Evolutionary conservation across 2,113 vertebrate genomes (phyloP).

Genomic region (Orcinus orca): DNA sequence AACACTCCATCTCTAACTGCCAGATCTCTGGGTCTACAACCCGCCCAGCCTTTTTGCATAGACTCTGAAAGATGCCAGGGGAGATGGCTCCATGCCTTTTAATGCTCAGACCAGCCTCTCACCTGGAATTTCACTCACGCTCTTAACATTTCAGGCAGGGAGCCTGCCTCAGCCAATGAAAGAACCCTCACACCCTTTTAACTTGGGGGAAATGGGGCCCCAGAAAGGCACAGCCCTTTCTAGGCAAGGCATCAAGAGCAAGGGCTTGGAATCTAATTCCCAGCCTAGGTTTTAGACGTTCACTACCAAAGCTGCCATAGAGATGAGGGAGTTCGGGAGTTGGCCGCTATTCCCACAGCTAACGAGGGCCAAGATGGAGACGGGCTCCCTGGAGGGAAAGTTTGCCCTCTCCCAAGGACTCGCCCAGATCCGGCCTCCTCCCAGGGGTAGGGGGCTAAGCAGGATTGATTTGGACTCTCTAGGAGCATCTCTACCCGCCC

Average conservation of each 20-base stretch:
- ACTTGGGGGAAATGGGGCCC: neutral
- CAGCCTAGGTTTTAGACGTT: neutral
- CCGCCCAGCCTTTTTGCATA: neutral
- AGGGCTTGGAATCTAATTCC: neutral
- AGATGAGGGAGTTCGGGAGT: neutral
- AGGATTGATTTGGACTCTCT: neutral
- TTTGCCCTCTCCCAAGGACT: neutral
- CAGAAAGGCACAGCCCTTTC: neutral
- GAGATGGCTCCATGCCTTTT: neutral
- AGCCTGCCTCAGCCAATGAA: rapidly evolving
- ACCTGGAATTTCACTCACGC: neutral
- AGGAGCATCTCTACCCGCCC: no score
- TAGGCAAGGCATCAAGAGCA: neutral
- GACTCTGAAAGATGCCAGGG: neutral
- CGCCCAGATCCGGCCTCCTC: neutral
- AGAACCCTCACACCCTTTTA: neutral
- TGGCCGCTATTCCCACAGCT: neutral
- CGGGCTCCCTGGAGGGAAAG: rapidly evolving
- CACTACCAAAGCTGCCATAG: rapidly evolving
- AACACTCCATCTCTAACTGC: rapidly evolving
- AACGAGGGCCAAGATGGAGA: neutral
- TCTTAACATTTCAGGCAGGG: neutral
- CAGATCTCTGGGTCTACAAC: neutral
- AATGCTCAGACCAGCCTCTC: rapidly evolving
- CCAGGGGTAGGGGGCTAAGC: neutral